A percentile compares a stretch with the other conserved stretches of the same genome.
Evolutionary conservation across 2,888 invertebrate genomes (phyloP).

Genomic region (Diloba caeruleocephala): DNA sequence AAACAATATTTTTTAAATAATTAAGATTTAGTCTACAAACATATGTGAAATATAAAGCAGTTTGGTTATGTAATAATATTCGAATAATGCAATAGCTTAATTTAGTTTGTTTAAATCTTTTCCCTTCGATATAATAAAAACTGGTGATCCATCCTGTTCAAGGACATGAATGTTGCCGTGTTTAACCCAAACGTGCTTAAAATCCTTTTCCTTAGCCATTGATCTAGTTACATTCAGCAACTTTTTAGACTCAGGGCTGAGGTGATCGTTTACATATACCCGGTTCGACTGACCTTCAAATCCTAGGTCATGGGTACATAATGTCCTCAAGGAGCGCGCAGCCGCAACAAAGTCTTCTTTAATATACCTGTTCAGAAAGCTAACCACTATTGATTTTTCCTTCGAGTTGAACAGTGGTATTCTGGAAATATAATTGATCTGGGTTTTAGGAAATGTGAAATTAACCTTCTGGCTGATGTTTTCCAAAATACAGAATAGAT

Average conservation of each 20-base stretch:
- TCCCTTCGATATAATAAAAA: not conserved
- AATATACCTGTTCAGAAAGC: conserved; percentile 2
- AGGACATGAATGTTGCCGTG: not conserved
- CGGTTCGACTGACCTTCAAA: not conserved
- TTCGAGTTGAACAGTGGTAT: not conserved
- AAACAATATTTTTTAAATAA: not conserved
- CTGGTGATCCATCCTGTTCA: not conserved
- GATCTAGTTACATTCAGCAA: not conserved
- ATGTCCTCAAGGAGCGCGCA: not conserved
- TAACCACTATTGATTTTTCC: not conserved
- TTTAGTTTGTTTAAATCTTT: conserved; percentile 1
- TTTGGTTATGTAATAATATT: not conserved
- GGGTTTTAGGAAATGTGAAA: not conserved
- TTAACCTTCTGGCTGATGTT: conserved; percentile 1
- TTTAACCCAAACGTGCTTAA: not conserved
- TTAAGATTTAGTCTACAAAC: not conserved
- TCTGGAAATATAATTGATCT: not conserved
- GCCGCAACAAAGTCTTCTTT: conserved; percentile 4
- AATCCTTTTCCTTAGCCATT: conserved; percentile 1
- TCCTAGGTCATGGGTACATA: conserved; percentile 1
- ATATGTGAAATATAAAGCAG: not conserved
- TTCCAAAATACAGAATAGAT: too few relatives aligned
- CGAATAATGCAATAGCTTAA: not conserved
- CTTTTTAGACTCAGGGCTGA: not conserved
- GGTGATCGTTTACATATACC: conserved; percentile 1